Conservation (phyloP, 2,888 invertebrate species). For the Synanthedon formicaeformis region DNA sequence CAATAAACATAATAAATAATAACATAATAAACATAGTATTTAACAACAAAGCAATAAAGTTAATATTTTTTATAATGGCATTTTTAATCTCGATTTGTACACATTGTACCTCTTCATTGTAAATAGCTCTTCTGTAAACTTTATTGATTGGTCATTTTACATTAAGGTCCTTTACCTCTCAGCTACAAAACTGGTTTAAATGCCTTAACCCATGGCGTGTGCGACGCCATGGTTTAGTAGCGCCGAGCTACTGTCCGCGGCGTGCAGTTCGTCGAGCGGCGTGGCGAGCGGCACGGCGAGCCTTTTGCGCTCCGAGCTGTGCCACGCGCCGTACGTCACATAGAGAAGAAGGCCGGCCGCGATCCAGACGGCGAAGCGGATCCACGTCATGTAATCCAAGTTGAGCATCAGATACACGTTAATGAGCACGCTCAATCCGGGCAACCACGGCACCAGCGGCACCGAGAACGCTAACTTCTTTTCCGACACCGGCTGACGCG, state of each 20-base stretch:
- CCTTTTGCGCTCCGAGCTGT: conserved; percentile 70
- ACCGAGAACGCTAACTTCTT: conserved; percentile 77
- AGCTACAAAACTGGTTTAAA: too few species aligned
- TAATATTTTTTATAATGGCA: too few species aligned
- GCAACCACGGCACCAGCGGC: conserved; percentile 86
- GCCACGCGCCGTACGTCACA: conserved; percentile 78
- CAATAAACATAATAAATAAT: too few species aligned
- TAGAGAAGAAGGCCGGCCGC: conserved; percentile 79
- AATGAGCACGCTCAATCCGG: conserved; percentile 83
- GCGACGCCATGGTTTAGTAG: conserved; percentile 19
- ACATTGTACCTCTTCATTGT: too few species aligned
- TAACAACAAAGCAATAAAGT: too few species aligned
- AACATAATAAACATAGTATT: too few species aligned
- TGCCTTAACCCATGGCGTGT: not conserved
- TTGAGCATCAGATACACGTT: conserved; percentile 87
- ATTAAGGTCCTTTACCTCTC: too few species aligned
- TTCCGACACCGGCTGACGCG: conserved; percentile 73
- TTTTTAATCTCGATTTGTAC: too few species aligned
- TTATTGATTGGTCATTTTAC: too few species aligned
- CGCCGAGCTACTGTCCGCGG: conserved; percentile 47
- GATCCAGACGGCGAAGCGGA: conserved; percentile 88
- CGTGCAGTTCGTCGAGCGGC: conserved; percentile 26
- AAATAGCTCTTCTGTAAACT: too few species aligned
- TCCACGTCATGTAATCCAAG: conserved; percentile 82
- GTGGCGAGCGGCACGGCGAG: too few species aligned